Evolutionary conservation across 1,140 invertebrate genomes (phyloP), one percentile per base, ranked within the genome.

Genomic region (Propsilocerus akamusi): DNA sequence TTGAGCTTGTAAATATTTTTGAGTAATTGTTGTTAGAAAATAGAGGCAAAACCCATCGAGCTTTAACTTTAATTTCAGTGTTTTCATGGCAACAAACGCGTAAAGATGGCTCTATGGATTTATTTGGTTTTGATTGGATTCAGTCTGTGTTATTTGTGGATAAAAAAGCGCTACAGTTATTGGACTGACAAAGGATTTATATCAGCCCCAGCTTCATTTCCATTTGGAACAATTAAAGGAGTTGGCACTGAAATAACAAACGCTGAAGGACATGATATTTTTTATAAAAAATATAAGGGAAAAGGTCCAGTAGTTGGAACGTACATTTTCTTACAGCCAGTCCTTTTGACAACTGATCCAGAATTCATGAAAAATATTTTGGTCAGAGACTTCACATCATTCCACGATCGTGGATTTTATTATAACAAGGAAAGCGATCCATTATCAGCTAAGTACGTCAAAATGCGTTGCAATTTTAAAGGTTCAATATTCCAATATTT

Each of bases 341-440:
- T 63, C 23, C 57, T 76, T 5, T 56, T 77, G 0, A 55, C 77
- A 0, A 57, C 68, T 3, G 74, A 78, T 58, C 69, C 72, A 3
- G 69, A 73, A 6, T 51, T 78, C 3, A 64, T 72, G 0, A 73
- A 73, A 51, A 52, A 56, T 12, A 68, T 80, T 28, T 54, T 77
- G 3, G 60, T 71, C 1, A 71, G 70, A 47, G 72, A 79, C 57
- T 78, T 77, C 51, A 41, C 64, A 3, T 56, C 67, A 52, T 78
- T 79, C 53, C 49, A 57, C 2, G 60, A 72, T 53, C 58, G 69
- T 48, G 55, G 58, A 10, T 70, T 70, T 58, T 60, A 62, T n/a
- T 52, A 61, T 49, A 68, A 75, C 55, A 49, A 59, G 2, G 59
- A 69, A 5, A 24, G 53, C 11, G 62, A 66, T 17, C 56, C 59